phyloP scores from a whole-genome alignment of 2,113 vertebrate species.

The Nanger granti region DNA sequence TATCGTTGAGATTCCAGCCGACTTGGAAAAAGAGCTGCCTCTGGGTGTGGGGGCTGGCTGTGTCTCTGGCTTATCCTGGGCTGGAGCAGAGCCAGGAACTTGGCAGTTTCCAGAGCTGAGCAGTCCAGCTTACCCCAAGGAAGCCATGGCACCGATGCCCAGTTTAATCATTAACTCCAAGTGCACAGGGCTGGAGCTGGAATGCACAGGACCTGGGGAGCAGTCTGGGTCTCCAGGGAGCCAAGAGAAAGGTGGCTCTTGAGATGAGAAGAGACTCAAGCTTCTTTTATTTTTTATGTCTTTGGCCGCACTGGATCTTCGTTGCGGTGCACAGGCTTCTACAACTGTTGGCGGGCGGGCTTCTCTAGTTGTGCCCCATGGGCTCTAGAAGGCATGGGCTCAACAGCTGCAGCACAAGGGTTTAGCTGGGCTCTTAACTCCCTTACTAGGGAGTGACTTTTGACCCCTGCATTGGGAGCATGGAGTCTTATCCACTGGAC shows the following conservation, averaged over 20 bases:
- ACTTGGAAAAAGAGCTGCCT: not conserved
- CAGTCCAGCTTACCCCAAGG: slow-evolving; percentile 44
- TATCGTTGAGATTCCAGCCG: not conserved
- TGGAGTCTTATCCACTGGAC: not conserved
- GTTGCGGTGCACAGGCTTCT: not conserved
- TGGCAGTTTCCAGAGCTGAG: slow-evolving; percentile 46
- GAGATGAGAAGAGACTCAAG: not conserved
- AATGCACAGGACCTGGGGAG: slow-evolving; percentile 50
- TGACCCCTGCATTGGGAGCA: not conserved
- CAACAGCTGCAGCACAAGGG: not conserved
- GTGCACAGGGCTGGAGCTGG: slow-evolving; percentile 60
- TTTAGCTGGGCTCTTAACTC: not conserved
- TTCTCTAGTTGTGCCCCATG: not conserved
- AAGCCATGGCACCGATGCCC: not conserved
- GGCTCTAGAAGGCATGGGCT: not conserved
- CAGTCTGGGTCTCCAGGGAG: slow-evolving; percentile 17
- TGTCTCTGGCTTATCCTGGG: not conserved
- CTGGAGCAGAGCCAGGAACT: slow-evolving; percentile 40
- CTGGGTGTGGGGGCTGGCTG: not conserved
- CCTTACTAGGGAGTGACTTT: not conserved
- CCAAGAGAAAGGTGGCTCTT: slow-evolving; percentile 9
- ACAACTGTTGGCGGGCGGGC: not conserved
- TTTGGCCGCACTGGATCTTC: not conserved
- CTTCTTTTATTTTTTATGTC: not conserved
- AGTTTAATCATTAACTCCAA: slow-evolving; percentile 67